Base-by-base conservation (phyloP, 2,797 vertebrate species). In the Falco cherrug region DNA sequence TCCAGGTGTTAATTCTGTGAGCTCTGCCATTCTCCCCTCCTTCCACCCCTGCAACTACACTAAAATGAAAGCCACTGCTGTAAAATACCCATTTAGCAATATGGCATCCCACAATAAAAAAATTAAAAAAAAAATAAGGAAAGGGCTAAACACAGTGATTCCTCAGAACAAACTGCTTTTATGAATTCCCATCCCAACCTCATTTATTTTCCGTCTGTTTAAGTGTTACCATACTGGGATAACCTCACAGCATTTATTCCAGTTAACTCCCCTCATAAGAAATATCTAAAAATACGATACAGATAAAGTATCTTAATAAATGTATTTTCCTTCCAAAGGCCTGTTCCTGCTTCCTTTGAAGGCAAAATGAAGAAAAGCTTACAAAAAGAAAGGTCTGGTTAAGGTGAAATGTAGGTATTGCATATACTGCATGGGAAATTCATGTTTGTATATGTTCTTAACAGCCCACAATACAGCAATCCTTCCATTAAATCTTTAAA, bases 251-350 rank as follows among this genome's bases (percentile, higher is more conserved):
- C 28, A 37, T 73, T 81, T 79, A 78, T 45, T 81, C 43, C 68
- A 31, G n/a, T 65, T 86, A 81, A 51, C 43, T 47, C 13, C 14
- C 16, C 31, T 25, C 10, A 37, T 61, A 88, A 71, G 24, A 90
- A 90, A 76, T 70, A 80, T 63, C 21, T 45, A 87, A 63, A 87
- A 89, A 93, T 50, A 63, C 8, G 21, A 76, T 31, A 59, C 39
- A 84, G 24, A 45, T 77, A 20, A 68, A 83, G 28, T 75, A 78
- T 63, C 57, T 83, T 45, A 87, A 70, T 78, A 78, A 56, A 81
- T 51, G 53, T 8, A 28, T 88, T 90, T 81, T 81, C 77, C 33
- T 90, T 71, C 39, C 24, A 70, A 80, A 91, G 22, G 33, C 13
- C 22, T 84, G 17, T 41, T 79, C 20, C 17, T 16, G 8, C 31